Conservation (phyloP, 2,888 invertebrate species). For the Seira ritae region DNA sequence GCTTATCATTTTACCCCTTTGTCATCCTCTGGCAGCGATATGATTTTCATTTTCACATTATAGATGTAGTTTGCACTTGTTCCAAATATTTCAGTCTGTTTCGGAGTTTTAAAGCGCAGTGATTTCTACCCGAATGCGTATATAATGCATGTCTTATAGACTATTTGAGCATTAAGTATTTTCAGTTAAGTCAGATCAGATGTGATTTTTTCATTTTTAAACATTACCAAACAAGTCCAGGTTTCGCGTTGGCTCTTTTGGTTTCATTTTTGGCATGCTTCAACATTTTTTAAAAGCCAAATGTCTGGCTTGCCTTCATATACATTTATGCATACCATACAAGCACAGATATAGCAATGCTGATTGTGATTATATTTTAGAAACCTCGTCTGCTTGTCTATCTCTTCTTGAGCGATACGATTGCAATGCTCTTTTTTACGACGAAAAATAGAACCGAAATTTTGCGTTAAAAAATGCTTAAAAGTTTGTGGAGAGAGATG, state of each 20-base stretch:
- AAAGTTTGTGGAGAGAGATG: neutral
- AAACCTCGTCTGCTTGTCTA: neutral
- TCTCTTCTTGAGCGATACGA: neutral
- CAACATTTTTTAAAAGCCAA: conserved; percentile 45
- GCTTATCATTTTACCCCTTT: neutral
- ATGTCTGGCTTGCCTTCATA: conserved; percentile 46
- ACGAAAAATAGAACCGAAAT: neutral
- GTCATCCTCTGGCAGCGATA: neutral
- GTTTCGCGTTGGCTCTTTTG: conserved; percentile 55
- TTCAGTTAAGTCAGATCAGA: neutral
- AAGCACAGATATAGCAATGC: neutral
- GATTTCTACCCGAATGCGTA: too few relatives aligned
- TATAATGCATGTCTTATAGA: too few relatives aligned
- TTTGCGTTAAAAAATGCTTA: neutral
- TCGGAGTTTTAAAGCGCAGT: too few relatives aligned
- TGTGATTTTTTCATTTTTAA: conserved; percentile 32
- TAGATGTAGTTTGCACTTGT: conserved; percentile 11
- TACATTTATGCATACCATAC: neutral
- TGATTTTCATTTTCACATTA: neutral
- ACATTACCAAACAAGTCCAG: conserved; percentile 69
- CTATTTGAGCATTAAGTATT: too few relatives aligned
- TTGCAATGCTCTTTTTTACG: neutral
- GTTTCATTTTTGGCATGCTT: conserved; percentile 58
- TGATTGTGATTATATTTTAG: too few relatives aligned
- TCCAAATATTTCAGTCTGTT: neutral